These are phyloP conservation scores for Diachrysia chrysitis DNA, from an alignment of 2,888 invertebrate species.

Conservation along the genomic window DNA sequence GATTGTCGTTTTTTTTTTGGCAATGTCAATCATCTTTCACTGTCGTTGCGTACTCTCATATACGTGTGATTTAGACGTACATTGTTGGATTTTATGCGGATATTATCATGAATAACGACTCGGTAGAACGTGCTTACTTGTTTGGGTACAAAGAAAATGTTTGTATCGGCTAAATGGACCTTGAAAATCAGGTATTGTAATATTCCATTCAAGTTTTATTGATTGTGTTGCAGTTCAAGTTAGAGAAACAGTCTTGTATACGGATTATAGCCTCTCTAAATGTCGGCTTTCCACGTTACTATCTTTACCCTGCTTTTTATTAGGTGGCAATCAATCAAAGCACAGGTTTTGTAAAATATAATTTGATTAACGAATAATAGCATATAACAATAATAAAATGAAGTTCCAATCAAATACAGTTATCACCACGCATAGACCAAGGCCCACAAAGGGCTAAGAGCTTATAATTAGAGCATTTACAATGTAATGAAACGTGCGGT, in stretches of 20 bases:
- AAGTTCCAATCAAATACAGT: background rate
- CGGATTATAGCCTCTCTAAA: background rate
- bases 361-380: too few species aligned
- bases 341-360: background rate
- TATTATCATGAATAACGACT: conserved; percentile 28
- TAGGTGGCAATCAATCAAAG: too few species aligned
- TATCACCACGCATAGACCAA: background rate
- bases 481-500: background rate
- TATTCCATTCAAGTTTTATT: background rate
- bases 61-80: conserved; percentile 39
- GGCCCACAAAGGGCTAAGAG: too few species aligned
- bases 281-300: too few species aligned
- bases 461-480: background rate
- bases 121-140: background rate
- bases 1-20: conserved; percentile 29
- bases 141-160: conserved; percentile 14
- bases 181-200: background rate
- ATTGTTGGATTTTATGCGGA: conserved; percentile 32
- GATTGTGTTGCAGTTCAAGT: background rate
- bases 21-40: conserved; percentile 47
- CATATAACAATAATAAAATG: too few species aligned
- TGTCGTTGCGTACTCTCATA: conserved; percentile 22
- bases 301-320: too few species aligned
- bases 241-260: background rate
- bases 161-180: background rate